Base-by-base conservation (phyloP, 2,113 vertebrate species). In the Pica pica region DNA sequence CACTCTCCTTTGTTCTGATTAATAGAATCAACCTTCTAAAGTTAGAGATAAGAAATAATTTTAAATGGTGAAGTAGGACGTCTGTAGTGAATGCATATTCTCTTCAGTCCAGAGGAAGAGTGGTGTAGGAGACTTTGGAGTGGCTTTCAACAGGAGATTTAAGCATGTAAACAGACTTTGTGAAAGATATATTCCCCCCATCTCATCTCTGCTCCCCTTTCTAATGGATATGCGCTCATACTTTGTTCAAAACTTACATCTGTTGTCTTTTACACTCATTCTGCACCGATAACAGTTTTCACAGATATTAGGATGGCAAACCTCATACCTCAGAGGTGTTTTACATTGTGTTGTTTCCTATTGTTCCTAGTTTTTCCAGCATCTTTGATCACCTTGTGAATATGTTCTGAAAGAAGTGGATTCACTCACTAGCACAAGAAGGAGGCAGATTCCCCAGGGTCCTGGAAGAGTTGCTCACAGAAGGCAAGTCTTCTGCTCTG, bases 11-110 rank as follows among this genome's bases (percentile, higher is more conserved):
- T 92, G 52, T 80, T 93, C 79, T 92, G 92, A 93, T 88, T 92
- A 92, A 96, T 94, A 83, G 65, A 87, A 85, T 80, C 82, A 91
- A 78, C 60, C 79, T 90, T 90, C 52, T 74, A 28, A 94, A 93
- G 24, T 9, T 44, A 86, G 92, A 92, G 75, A 85, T 86, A 95
- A 93, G 52, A 60, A 89, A 74, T 70, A 90, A 49, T 94, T 91
- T 77, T 16, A 80, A 86, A 59, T 64, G 31, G 6, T 52, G 52
- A 55, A 60, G 33, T 35, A 57, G 31, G 39, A 28, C 69, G 56
- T 47, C 56, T 44, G 28, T 41, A 56, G 9, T 0, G 16, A 90
- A 88, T 86, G 17, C 16, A 37, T 89, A 78, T 90, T 80, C n/a
- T 83, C 11, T 74, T 80, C 44, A 68, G 20, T 28, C 41, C 14